A percentile compares a stretch with the other conserved stretches of the same genome.
Conservation (phyloP, 2,797 vertebrate genomes). For the Epinephelus malabaricus region DNA sequence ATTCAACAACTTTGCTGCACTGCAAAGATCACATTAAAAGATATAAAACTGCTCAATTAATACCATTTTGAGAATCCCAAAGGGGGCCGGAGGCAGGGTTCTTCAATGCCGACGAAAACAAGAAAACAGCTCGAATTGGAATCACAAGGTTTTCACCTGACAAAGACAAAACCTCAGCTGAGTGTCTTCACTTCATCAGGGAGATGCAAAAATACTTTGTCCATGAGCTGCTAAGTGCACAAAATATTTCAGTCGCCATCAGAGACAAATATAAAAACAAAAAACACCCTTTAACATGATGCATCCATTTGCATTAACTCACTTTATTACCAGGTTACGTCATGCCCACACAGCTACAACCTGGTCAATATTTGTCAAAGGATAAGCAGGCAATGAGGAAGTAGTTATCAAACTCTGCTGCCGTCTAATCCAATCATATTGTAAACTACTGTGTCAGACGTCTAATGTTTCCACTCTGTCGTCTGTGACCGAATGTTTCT, state of each 20-base stretch:
- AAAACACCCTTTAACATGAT: background rate
- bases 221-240: background rate
- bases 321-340: background rate
- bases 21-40: background rate
- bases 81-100: background rate
- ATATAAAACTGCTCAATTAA: background rate
- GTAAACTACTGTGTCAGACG: background rate
- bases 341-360: background rate
- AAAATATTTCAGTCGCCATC: background rate
- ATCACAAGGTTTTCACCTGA: constrained; percentile 58
- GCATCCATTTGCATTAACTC: background rate
- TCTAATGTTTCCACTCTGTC: background rate
- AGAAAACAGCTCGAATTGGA: constrained; percentile 39
- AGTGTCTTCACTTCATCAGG: background rate
- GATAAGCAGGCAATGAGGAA: constrained; percentile 54
- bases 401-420: constrained; percentile 16
- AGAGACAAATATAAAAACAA: background rate
- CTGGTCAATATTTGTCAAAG: constrained; percentile 60
- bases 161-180: constrained; percentile 21
- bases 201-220: background rate
- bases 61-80: background rate
- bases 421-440: constrained; percentile 18
- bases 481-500: background rate
- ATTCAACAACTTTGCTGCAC: background rate
- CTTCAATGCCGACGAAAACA: background rate